Evolutionary conservation across 2,888 invertebrate species (phyloP).

Genomic region (Piscicola geometra): DNA sequence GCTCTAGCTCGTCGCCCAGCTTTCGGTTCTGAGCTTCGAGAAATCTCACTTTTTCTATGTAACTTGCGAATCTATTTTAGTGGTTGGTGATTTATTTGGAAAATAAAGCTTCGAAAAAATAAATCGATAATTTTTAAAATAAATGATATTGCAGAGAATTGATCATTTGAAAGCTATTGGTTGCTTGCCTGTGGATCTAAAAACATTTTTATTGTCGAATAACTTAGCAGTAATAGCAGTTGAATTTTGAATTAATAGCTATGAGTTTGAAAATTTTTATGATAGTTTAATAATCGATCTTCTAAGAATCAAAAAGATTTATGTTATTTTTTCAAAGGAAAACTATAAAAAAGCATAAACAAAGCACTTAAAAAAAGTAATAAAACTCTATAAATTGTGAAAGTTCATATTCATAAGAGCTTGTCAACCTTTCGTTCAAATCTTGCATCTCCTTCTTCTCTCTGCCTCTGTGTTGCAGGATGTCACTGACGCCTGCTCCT

Average conservation of each 20-base stretch:
- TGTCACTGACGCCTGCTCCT: slow-evolving; percentile 24
- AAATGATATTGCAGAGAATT: too few relatives aligned
- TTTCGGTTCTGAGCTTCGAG: slow-evolving; percentile 57
- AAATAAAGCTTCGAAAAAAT: too few relatives aligned
- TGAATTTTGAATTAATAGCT: too few relatives aligned
- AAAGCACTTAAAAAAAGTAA: neutral
- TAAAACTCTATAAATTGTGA: neutral
- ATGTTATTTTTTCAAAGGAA: neutral
- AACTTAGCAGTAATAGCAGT: too few relatives aligned
- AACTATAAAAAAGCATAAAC: neutral
- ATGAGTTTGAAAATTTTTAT: neutral
- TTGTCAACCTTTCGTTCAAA: slow-evolving; percentile 59
- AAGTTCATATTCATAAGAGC: slow-evolving; percentile 44
- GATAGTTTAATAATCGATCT: neutral
- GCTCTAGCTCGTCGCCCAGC: slow-evolving; percentile 53
- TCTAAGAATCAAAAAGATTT: neutral
- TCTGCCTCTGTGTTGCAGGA: slow-evolving; percentile 50
- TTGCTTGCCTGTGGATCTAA: too few relatives aligned
- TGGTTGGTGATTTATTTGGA: too few relatives aligned
- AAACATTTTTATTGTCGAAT: too few relatives aligned
- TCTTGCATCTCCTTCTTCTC: slow-evolving; percentile 60
- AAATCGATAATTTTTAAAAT: too few relatives aligned
- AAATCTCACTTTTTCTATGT: slow-evolving; percentile 59
- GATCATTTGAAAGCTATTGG: too few relatives aligned
- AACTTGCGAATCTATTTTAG: slow-evolving; percentile 57